Evolutionary conservation across 1,140 invertebrate genomes (phyloP).

Genomic region (Odontomachus brunneus): DNA sequence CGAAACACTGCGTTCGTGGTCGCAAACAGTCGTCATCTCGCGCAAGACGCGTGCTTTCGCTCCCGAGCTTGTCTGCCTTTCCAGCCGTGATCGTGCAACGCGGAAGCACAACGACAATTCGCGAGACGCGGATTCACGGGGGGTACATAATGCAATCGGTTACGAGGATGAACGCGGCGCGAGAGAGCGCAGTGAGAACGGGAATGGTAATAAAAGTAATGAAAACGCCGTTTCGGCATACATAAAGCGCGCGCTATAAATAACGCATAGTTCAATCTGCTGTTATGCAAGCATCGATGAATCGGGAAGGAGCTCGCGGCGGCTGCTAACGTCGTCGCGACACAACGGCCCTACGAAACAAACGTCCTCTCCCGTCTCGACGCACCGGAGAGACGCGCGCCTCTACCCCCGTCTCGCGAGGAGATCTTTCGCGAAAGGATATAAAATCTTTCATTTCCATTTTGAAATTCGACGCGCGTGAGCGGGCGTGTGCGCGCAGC

Average conservation of each 20-base stretch:
- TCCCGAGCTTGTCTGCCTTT: not conserved
- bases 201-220: slow-evolving; percentile 48
- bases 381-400: slow-evolving; percentile 21
- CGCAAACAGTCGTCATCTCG: no score
- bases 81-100: not conserved
- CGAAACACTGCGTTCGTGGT: no score
- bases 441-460: slow-evolving; percentile 78
- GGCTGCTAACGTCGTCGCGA: slow-evolving; percentile 5
- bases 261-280: slow-evolving; percentile 61
- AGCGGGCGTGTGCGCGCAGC: slow-evolving; percentile 56
- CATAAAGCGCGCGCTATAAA: slow-evolving; percentile 54
- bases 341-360: slow-evolving; percentile 49
- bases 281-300: slow-evolving; percentile 56
- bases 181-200: not conserved
- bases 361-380: slow-evolving; percentile 15
- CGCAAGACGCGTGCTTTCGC: not conserved
- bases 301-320: slow-evolving; percentile 33
- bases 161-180: slow-evolving; percentile 17
- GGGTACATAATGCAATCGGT: slow-evolving; percentile 27
- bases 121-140: slow-evolving; percentile 5
- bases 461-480: slow-evolving; percentile 67
- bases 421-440: slow-evolving; percentile 57
- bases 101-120: not conserved
- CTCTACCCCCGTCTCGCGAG: not conserved
- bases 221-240: slow-evolving; percentile 42